Evolutionary conservation across 1,140 invertebrate genomes (phyloP).

Genomic region (Ceratosolen fusciceps): DNA sequence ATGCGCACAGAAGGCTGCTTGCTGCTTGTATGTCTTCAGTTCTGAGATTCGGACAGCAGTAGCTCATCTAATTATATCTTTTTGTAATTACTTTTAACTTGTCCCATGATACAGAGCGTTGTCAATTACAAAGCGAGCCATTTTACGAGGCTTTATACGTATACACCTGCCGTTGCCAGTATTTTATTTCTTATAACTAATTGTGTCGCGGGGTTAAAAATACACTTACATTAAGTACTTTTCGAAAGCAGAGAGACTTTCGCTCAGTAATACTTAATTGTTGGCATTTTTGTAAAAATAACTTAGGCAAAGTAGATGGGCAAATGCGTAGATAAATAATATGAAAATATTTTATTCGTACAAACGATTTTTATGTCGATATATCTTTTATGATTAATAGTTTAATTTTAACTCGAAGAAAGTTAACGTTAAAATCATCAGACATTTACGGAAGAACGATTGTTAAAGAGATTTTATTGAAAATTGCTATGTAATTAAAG

Average conservation of each 20-base stretch:
- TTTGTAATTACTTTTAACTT: conserved; percentile 33
- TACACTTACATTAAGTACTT: too few relatives aligned
- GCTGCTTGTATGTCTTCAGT: background rate
- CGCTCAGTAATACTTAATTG: too few relatives aligned
- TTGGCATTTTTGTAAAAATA: too few relatives aligned
- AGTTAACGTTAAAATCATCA: too few relatives aligned
- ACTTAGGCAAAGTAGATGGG: too few relatives aligned
- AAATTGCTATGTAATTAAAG: background rate
- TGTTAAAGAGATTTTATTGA: background rate
- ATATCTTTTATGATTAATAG: too few relatives aligned
- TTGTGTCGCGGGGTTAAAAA: too few relatives aligned
- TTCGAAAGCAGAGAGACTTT: too few relatives aligned
- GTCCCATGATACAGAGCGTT: background rate
- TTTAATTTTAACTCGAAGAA: too few relatives aligned
- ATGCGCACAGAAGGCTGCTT: background rate
- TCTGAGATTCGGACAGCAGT: conserved; percentile 28
- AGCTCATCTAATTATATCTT: conserved; percentile 31
- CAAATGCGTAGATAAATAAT: too few relatives aligned
- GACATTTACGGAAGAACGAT: background rate
- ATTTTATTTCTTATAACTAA: background rate
- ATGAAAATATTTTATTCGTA: too few relatives aligned
- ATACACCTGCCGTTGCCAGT: background rate
- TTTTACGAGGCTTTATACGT: background rate
- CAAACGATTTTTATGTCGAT: too few relatives aligned
- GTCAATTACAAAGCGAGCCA: conserved; percentile 21